These are phyloP conservation scores for Rhombomys opimus DNA, from an alignment of 2,113 vertebrate genomes.

Conservation along the genomic window DNA sequence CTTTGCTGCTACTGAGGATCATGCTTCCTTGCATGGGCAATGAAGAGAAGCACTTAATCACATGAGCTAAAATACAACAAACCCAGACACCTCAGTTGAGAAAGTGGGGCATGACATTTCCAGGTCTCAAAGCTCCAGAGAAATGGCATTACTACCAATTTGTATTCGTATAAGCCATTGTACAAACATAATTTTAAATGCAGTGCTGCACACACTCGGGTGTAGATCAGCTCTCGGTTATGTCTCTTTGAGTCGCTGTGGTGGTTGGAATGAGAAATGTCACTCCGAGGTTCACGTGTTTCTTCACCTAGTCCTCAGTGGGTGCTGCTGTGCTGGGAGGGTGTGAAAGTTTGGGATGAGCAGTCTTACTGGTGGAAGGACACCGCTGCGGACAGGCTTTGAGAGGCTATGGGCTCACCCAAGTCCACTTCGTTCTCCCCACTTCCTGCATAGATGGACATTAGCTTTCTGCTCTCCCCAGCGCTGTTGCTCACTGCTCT, in stretches of 20 bases:
- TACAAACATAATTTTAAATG: neutral
- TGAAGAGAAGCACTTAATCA: slow-evolving; percentile 15
- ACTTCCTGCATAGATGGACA: neutral
- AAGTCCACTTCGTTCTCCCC: too few species aligned
- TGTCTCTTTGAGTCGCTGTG: neutral
- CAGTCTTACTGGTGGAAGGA: neutral
- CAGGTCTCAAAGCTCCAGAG: neutral
- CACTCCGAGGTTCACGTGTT: neutral
- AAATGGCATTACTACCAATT: neutral
- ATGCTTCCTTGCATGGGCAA: slow-evolving; percentile 33
- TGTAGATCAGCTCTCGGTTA: neutral
- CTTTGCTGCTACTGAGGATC: neutral
- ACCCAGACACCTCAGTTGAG: neutral
- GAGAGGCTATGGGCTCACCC: neutral
- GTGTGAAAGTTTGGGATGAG: neutral
- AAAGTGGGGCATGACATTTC: neutral
- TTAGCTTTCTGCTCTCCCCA: neutral
- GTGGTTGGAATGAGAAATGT: neutral
- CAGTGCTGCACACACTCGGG: neutral
- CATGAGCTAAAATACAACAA: neutral
- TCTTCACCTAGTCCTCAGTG: neutral
- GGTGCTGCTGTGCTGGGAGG: neutral
- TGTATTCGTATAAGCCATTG: neutral
- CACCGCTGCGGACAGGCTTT: neutral
- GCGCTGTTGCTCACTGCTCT: rapidly evolving